Percentiles rank a stretch among this genome's conserved stretches.
These are phyloP conservation scores for Cryptotermes secundus DNA, from an alignment of 1,140 invertebrate genomes.

Conservation along the genomic window DNA sequence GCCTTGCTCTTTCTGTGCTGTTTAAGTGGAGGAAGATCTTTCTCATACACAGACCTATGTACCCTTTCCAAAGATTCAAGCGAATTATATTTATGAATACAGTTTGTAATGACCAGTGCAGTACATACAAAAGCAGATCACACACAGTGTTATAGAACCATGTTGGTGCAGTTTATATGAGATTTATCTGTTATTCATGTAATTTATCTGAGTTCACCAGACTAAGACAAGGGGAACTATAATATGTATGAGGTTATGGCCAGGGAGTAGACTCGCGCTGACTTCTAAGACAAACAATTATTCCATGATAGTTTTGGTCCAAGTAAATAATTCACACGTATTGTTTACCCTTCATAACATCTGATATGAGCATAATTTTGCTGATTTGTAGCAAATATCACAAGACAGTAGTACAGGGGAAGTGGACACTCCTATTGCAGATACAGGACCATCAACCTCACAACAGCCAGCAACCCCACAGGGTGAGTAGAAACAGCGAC, in stretches of 20 bases:
- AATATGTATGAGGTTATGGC: neutral
- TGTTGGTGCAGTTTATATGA: no score
- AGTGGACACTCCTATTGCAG: conserved; percentile 21
- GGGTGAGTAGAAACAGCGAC: conserved; percentile 12
- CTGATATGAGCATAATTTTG: neutral
- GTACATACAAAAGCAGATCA: no score
- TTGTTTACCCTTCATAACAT: neutral
- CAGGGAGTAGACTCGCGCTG: neutral
- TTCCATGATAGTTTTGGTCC: neutral
- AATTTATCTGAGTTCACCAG: neutral
- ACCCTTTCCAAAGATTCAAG: no score
- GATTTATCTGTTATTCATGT: neutral
- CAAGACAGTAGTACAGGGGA: conserved; percentile 30
- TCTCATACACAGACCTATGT: no score
- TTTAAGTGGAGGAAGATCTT: no score
- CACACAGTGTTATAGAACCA: no score
- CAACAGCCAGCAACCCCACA: conserved; percentile 27
- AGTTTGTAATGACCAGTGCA: no score
- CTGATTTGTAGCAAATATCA: conserved; percentile 27
- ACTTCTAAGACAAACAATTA: neutral
- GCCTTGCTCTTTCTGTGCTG: no score
- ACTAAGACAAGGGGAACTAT: neutral
- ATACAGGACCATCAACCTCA: conserved; percentile 28
- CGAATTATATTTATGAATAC: no score
- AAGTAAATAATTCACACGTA: neutral